phyloP scores from a whole-genome alignment of 64 coral and sea anemone genomes.

The Montipora cactus region DNA sequence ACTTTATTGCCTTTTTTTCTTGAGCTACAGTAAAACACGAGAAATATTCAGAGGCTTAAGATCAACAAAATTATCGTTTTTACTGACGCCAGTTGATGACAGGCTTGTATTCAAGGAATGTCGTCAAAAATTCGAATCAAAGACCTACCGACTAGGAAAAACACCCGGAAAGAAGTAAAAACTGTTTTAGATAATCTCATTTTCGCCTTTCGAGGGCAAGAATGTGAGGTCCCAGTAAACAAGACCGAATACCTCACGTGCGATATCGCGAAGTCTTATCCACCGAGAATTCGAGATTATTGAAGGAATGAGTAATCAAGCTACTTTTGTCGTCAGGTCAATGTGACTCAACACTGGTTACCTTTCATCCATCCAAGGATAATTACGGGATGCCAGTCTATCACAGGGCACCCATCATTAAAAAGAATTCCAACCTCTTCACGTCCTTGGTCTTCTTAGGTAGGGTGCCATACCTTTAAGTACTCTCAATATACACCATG shows the following conservation, averaged over 20 bases:
- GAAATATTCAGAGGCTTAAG: background rate
- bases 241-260: background rate
- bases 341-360: no score
- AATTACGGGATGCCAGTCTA: background rate
- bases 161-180: background rate
- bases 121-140: background rate
- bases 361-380: no score
- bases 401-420: background rate
- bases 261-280: background rate
- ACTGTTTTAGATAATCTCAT: background rate
- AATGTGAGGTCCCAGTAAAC: background rate
- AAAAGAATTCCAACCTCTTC: no score
- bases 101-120: background rate
- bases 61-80: slow-evolving; percentile 8
- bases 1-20: background rate
- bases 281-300: background rate
- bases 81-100: background rate
- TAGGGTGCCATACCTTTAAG: no score
- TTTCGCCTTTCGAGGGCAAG: slow-evolving; percentile 7
- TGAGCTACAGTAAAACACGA: background rate
- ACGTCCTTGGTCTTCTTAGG: no score
- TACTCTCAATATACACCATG: no score
- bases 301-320: no score
- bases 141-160: background rate
- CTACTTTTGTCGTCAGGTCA: background rate